phyloP scores from a whole-genome alignment of 2,888 invertebrate species.

The Xanthia togata region DNA sequence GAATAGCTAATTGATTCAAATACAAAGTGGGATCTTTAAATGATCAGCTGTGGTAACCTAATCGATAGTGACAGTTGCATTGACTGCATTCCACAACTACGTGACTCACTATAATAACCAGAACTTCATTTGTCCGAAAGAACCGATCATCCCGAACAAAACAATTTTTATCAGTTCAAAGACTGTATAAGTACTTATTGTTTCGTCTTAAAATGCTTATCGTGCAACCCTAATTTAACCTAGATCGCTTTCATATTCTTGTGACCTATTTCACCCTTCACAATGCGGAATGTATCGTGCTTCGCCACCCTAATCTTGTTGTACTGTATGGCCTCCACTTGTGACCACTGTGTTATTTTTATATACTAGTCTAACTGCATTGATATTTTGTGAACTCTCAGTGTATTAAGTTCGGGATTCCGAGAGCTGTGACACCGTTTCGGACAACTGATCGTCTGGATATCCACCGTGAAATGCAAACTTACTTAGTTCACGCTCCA shows the following conservation, averaged over 20 bases:
- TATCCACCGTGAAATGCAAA: slow-evolving; percentile 72
- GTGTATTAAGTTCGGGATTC: slow-evolving; percentile 60
- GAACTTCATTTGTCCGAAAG: slow-evolving; percentile 88
- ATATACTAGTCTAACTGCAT: slow-evolving; percentile 51
- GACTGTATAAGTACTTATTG: slow-evolving; percentile 57
- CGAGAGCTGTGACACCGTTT: slow-evolving; percentile 71
- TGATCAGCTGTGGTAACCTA: slow-evolving; percentile 79
- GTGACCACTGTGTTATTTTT: slow-evolving; percentile 65
- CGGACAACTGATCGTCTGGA: slow-evolving; percentile 88
- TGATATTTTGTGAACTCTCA: slow-evolving; percentile 54
- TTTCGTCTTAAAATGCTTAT: slow-evolving; percentile 77
- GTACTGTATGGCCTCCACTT: slow-evolving; percentile 75
- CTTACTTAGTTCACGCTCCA: slow-evolving; percentile 67
- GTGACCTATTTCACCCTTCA: slow-evolving; percentile 81
- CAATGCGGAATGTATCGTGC: slow-evolving; percentile 75
- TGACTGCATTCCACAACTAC: slow-evolving; percentile 86
- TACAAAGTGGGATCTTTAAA: slow-evolving; percentile 75
- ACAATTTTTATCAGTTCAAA: slow-evolving; percentile 55
- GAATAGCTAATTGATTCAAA: slow-evolving; percentile 71
- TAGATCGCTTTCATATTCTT: slow-evolving; percentile 79
- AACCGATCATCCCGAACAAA: slow-evolving; percentile 67
- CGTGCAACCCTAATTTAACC: slow-evolving; percentile 81
- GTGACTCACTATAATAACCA: slow-evolving; percentile 81
- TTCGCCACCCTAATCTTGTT: slow-evolving; percentile 77
- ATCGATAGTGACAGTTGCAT: slow-evolving; percentile 80